Evolutionary conservation across 2,888 invertebrate genomes (phyloP).

Genomic region (Congeria kusceri): DNA sequence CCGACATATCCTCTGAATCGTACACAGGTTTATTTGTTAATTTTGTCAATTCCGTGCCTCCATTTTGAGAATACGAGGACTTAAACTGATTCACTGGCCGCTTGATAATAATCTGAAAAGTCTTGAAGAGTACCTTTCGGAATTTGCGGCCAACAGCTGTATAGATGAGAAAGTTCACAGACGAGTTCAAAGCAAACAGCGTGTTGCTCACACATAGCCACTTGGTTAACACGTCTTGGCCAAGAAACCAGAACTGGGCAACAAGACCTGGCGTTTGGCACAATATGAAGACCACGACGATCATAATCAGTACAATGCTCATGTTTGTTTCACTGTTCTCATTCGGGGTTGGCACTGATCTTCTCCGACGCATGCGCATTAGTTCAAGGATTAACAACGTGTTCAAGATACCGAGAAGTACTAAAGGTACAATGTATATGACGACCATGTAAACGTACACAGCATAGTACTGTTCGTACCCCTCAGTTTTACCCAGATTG

Average conservation of each 20-base stretch:
- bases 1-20: constrained; percentile 32
- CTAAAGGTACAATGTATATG: constrained; percentile 77
- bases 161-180: constrained; percentile 84
- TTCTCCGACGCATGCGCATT: constrained; percentile 79
- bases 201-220: constrained; percentile 81
- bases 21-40: constrained; percentile 28
- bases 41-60: constrained; percentile 54
- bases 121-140: constrained; percentile 75
- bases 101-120: constrained; percentile 70
- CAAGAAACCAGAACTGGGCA: constrained; percentile 78
- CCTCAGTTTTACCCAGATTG: constrained; percentile 67
- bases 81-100: constrained; percentile 53
- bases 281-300: constrained; percentile 83
- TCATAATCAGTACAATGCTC: constrained; percentile 80
- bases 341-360: constrained; percentile 75
- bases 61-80: constrained; percentile 45
- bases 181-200: constrained; percentile 81
- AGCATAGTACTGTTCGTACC: constrained; percentile 71
- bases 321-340: constrained; percentile 82
- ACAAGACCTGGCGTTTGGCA: constrained; percentile 82
- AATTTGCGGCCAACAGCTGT: constrained; percentile 82
- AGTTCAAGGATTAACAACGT: constrained; percentile 77
- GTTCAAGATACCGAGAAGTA: constrained; percentile 74
- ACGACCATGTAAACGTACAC: constrained; percentile 74
- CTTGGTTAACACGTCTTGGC: constrained; percentile 69